Conservation (phyloP, 2,888 invertebrate genomes). For the Yponomeuta cagnagella region DNA sequence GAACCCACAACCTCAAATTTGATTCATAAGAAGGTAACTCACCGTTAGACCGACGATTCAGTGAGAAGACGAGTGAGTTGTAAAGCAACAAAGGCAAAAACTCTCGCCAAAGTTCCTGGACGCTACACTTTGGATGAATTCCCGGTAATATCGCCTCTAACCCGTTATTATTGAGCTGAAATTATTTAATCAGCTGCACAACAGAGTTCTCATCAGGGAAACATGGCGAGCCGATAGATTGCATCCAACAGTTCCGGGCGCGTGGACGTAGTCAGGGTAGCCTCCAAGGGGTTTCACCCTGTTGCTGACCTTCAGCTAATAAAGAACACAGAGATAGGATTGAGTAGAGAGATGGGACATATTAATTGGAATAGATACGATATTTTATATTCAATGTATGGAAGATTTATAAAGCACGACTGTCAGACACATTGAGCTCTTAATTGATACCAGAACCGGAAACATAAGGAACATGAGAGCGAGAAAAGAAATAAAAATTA, state of each 20-base stretch:
- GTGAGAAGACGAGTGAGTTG: neutral
- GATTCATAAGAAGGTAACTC: no score
- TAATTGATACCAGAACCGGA: no score
- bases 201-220: constrained; percentile 38
- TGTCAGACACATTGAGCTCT: no score
- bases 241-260: constrained; percentile 47
- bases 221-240: constrained; percentile 48
- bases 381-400: no score
- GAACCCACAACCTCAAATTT: no score
- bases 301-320: no score
- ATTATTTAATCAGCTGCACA: constrained; percentile 48
- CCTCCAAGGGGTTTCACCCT: neutral
- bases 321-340: neutral
- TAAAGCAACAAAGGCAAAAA: neutral
- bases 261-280: constrained; percentile 18
- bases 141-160: constrained; percentile 18
- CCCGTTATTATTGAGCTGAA: constrained; percentile 31
- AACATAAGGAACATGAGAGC: no score
- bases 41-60: no score
- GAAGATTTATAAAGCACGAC: no score
- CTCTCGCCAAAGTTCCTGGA: neutral
- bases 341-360: neutral
- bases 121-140: constrained; percentile 7
- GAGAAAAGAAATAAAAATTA: no score
- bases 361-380: no score